Evolutionary conservation across 2,797 vertebrate species (phyloP).

Genomic region (Euphonia xanthogaster): DNA sequence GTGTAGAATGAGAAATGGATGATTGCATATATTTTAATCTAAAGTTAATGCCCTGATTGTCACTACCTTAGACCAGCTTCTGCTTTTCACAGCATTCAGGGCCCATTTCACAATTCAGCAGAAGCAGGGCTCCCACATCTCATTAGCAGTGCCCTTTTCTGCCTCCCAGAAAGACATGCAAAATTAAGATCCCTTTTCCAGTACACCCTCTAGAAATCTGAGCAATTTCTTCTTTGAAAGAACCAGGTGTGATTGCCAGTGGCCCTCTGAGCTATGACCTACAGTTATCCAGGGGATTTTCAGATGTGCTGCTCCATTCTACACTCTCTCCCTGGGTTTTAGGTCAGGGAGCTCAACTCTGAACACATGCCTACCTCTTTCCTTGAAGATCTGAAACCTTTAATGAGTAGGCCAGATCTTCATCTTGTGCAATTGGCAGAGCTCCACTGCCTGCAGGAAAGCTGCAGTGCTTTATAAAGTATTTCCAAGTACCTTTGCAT

Average conservation of each 20-base stretch:
- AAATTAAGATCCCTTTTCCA: neutral
- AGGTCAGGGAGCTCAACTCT: neutral
- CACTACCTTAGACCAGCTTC: neutral
- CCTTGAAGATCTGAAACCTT: constrained; percentile 2
- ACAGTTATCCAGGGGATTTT: neutral
- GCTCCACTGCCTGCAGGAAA: constrained; percentile 48
- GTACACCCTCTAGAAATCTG: neutral
- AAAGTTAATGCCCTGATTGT: neutral
- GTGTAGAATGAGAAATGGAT: neutral
- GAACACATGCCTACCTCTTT: neutral
- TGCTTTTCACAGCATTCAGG: neutral
- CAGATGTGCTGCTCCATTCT: neutral
- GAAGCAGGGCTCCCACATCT: neutral
- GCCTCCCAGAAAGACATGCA: neutral
- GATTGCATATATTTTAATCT: neutral
- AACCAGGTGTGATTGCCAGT: neutral
- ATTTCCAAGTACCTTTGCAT: constrained; percentile 24
- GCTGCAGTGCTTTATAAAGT: neutral
- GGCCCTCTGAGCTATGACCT: neutral
- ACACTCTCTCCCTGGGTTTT: neutral
- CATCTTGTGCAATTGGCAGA: constrained; percentile 15
- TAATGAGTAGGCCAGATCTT: constrained; percentile 45
- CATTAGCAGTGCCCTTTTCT: neutral
- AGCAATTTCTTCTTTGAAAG: neutral
- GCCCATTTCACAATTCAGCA: neutral